phyloP scores from a whole-genome alignment of 2,113 vertebrate genomes.

The Rallus limicola region DNA sequence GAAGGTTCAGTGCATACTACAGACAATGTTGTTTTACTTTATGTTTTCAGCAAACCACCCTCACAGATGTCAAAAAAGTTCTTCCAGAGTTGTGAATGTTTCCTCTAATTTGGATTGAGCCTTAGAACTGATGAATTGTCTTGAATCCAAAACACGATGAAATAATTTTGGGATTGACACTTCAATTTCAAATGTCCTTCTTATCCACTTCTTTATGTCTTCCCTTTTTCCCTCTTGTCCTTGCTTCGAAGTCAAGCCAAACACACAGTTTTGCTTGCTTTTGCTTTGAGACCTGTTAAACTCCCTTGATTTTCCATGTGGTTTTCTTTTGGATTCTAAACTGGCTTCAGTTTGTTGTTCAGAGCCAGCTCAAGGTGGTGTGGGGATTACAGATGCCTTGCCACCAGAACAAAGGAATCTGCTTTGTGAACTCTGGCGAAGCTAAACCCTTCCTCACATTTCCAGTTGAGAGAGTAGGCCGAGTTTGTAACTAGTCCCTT shows the following conservation, averaged over 20 bases:
- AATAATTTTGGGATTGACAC: background rate
- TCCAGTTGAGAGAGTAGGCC: background rate
- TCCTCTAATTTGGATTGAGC: background rate
- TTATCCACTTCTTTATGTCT: background rate
- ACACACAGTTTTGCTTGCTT: background rate
- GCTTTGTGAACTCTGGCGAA: constrained; percentile 7
- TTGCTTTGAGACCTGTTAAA: background rate
- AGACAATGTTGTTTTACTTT: background rate
- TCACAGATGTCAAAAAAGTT: background rate
- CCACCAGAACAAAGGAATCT: background rate
- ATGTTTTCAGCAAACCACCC: background rate
- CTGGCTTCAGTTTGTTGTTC: background rate
- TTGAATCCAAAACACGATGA: background rate
- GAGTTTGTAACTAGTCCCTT: background rate
- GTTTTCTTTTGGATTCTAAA: background rate
- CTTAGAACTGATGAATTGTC: background rate
- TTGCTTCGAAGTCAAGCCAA: background rate
- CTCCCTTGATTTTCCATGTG: background rate
- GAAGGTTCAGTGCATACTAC: background rate
- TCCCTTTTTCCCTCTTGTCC: background rate
- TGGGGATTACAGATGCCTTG: background rate
- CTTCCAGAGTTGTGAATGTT: background rate
- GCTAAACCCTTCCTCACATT: background rate
- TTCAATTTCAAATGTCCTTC: background rate
- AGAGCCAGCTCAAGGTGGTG: background rate